Evolutionary conservation across 2,797 vertebrate species (phyloP).

Genomic region (Gadopsis bispinosus): DNA sequence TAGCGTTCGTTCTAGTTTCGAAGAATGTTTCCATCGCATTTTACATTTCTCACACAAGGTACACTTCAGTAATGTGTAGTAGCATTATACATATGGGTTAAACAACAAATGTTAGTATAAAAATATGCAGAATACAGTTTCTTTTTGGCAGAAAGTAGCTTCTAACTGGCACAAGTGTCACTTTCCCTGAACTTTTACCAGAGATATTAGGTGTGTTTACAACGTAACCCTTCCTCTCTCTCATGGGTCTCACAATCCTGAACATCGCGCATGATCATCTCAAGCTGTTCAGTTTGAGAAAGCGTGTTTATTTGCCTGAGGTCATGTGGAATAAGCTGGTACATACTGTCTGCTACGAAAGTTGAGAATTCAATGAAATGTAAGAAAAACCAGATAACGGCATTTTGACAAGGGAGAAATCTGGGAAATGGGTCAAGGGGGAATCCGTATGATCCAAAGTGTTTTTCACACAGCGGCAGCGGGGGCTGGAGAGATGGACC

Average conservation of each 20-base stretch:
- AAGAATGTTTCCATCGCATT: neutral
- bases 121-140: neutral
- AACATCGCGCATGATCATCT: neutral
- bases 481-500: conserved; percentile 43
- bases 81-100: neutral
- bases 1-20: neutral
- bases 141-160: neutral
- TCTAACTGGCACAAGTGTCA: neutral
- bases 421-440: conserved; percentile 9
- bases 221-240: neutral
- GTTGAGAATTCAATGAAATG: neutral
- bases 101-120: neutral
- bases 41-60: too few relatives aligned
- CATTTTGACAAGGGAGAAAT: neutral
- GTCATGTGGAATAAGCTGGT: neutral
- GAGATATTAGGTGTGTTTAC: neutral
- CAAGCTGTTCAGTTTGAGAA: neutral
- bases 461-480: conserved; percentile 42
- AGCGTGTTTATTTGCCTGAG: neutral
- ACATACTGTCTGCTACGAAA: neutral
- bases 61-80: neutral
- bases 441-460: conserved; percentile 25
- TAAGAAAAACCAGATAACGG: neutral
- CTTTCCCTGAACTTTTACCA: too few relatives aligned
- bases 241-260: neutral